A percentile compares a stretch with the other conserved stretches of the same genome.
These are phyloP conservation scores for Chloroceryle amazona DNA, from an alignment of 2,797 vertebrate genomes.

Conservation along the genomic window DNA sequence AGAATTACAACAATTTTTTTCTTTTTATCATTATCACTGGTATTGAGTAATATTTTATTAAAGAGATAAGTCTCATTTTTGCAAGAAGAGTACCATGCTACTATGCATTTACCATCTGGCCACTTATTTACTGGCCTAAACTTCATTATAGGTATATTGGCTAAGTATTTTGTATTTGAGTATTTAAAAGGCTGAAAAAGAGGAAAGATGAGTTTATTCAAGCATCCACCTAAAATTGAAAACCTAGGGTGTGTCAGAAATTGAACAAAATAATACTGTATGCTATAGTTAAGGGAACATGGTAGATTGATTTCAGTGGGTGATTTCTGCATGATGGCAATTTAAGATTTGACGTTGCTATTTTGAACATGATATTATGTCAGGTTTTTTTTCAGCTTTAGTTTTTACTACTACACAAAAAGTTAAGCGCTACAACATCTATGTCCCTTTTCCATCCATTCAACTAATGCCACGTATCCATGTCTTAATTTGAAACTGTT, in stretches of 20 bases:
- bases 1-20: conserved; percentile 41
- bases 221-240: no score
- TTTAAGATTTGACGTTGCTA: neutral
- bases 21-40: conserved; percentile 6
- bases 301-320: neutral
- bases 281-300: neutral
- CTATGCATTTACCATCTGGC: neutral
- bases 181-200: neutral
- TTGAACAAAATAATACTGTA: neutral
- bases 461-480: neutral
- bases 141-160: neutral
- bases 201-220: neutral
- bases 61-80: neutral
- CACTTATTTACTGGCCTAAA: neutral
- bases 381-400: neutral
- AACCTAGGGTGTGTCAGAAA: neutral
- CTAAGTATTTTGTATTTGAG: neutral
- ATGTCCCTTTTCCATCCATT: neutral
- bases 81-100: neutral
- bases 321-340: neutral
- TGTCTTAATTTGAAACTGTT: neutral
- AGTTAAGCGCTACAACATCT: neutral
- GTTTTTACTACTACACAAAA: neutral
- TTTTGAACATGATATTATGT: neutral
- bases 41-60: neutral